A percentile compares a stretch with the other conserved stretches of the same genome.
Evolutionary conservation across 2,797 vertebrate species (phyloP).

Genomic region (Pteropus rufus): DNA sequence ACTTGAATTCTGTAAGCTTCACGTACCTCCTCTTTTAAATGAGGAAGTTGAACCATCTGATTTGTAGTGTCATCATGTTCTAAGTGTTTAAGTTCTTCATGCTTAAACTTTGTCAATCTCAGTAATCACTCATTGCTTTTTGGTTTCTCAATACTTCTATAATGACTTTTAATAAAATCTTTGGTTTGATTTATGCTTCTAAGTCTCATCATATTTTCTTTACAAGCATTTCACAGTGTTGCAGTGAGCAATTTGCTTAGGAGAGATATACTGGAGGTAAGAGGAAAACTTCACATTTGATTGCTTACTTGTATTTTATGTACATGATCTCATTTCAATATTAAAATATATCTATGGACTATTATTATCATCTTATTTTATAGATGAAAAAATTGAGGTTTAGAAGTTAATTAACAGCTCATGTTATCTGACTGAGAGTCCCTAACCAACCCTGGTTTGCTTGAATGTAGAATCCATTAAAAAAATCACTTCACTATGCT

Average conservation of each 20-base stretch:
- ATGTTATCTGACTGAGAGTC: background rate
- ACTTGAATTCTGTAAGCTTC: background rate
- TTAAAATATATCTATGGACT: background rate
- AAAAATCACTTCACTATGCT: background rate
- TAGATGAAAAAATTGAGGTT: background rate
- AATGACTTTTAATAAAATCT: background rate
- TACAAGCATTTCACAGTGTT: background rate
- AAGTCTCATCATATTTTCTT: background rate
- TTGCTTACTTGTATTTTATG: background rate
- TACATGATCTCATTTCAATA: background rate
- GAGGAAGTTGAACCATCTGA: background rate
- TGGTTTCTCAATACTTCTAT: background rate
- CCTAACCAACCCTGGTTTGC: background rate
- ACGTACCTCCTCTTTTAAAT: background rate
- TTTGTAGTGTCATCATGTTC: background rate
- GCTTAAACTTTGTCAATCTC: background rate
- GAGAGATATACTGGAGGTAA: background rate
- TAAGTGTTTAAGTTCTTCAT: background rate
- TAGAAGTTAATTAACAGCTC: background rate
- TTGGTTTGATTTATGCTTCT: background rate
- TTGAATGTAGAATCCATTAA: background rate
- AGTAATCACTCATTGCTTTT: background rate
- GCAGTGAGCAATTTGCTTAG: background rate
- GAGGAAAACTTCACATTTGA: background rate
- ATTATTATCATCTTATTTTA: background rate